Evolutionary conservation across 2,113 vertebrate species (phyloP).

Genomic region (Coptodon bakossiorum): DNA sequence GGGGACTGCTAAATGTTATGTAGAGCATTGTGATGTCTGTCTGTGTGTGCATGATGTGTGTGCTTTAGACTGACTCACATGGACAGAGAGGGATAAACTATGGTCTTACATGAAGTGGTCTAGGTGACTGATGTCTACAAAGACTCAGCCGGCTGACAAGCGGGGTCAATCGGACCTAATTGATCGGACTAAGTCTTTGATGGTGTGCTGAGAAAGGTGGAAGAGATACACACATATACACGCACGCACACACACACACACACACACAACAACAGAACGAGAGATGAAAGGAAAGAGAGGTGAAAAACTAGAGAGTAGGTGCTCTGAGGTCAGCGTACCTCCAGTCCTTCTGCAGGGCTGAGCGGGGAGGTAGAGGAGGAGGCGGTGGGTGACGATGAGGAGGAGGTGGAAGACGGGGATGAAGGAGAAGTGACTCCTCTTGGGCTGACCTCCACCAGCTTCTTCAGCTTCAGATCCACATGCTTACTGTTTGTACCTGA

Average conservation of each 20-base stretch:
- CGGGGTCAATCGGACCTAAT: slow-evolving; percentile 48
- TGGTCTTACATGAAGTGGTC: slow-evolving; percentile 17
- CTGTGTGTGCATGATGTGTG: slow-evolving; percentile 14
- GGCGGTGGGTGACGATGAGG: slow-evolving; percentile 60
- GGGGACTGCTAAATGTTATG: slow-evolving; percentile 6
- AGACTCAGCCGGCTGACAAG: slow-evolving; percentile 17
- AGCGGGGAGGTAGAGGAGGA: slow-evolving; percentile 57
- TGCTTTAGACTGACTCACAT: slow-evolving; percentile 18
- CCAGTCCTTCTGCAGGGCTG: slow-evolving; percentile 58
- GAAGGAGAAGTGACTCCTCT: slow-evolving; percentile 76
- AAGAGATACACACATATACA: background rate
- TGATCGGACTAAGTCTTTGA: slow-evolving; percentile 51
- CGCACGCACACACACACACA: background rate
- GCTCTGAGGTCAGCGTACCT: slow-evolving; percentile 30
- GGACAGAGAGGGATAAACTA: slow-evolving; percentile 35
- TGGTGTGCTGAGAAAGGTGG: background rate
- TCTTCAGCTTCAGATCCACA: slow-evolving; percentile 89
- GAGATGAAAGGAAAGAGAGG: background rate
- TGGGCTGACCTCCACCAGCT: slow-evolving; percentile 80
- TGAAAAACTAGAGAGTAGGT: background rate
- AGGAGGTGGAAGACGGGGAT: slow-evolving; percentile 51
- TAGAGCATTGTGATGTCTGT: slow-evolving; percentile 21
- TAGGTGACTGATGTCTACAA: slow-evolving; percentile 29
- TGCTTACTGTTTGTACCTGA: slow-evolving; percentile 84
- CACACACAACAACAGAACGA: background rate